Percentiles rank a stretch among this genome's conserved stretches.
These are phyloP conservation scores for Paraescarpia echinospica DNA, from an alignment of 1,140 invertebrate genomes.

Conservation along the genomic window DNA sequence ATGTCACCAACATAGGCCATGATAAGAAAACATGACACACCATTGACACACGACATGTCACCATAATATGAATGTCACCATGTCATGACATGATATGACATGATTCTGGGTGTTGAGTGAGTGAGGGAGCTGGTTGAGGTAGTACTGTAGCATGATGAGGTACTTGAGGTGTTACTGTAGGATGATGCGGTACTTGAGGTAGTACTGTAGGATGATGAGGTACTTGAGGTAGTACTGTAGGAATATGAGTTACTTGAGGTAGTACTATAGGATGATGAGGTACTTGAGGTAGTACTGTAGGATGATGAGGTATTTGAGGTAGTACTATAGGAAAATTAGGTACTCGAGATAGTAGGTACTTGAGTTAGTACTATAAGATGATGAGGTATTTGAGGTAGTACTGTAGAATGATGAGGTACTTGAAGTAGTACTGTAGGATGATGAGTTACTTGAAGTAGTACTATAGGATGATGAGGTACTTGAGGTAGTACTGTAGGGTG, in stretches of 20 bases:
- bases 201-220: too few relatives aligned
- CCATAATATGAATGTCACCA: too few relatives aligned
- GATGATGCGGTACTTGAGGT: too few relatives aligned
- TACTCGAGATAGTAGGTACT: constrained; percentile 86
- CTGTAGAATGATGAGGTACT: constrained; percentile 66
- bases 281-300: constrained; percentile 75
- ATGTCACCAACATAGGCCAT: neutral
- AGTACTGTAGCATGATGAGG: too few relatives aligned
- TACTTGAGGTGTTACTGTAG: too few relatives aligned
- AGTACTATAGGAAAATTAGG: constrained; percentile 75
- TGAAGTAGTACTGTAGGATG: constrained; percentile 69
- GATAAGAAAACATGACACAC: too few relatives aligned
- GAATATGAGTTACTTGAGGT: constrained; percentile 13
- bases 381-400: constrained; percentile 16
- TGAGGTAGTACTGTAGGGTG: constrained; percentile 74
- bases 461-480: constrained; percentile 79
- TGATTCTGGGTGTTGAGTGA: too few relatives aligned
- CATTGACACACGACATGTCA: too few relatives aligned
- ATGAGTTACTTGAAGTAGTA: constrained; percentile 77
- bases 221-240: neutral
- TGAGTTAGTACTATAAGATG: neutral
- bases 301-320: constrained; percentile 75
- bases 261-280: constrained; percentile 53
- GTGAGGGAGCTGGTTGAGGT: too few relatives aligned
- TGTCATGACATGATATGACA: too few relatives aligned